Conservation (phyloP, 2,113 vertebrate genomes). For the Microcebus ravelobensis region DNA sequence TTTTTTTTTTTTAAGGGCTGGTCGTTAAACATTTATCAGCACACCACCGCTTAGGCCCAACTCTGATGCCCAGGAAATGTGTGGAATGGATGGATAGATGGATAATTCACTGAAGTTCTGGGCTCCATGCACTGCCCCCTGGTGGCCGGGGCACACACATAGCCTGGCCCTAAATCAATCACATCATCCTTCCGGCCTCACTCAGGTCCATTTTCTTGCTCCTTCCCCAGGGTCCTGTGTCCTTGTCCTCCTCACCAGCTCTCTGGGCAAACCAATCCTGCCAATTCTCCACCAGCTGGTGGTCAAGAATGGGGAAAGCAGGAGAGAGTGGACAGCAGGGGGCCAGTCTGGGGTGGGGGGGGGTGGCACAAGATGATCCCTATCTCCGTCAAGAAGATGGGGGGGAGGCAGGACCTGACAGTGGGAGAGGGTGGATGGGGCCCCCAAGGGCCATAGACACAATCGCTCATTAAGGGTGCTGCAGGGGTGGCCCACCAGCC, state of each 20-base stretch:
- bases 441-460: neutral
- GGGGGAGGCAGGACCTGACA: neutral
- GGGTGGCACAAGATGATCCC: neutral
- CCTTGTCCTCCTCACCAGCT: neutral
- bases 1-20: neutral
- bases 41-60: neutral
- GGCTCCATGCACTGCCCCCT: neutral
- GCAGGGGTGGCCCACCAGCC: neutral
- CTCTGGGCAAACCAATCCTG: neutral
- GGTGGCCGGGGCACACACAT: neutral
- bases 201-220: neutral
- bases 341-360: neutral
- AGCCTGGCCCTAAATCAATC: neutral
- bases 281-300: neutral
- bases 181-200: neutral
- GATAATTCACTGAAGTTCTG: neutral
- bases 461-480: neutral
- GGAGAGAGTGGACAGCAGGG: neutral
- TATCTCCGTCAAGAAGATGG: neutral
- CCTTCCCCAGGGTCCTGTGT: neutral
- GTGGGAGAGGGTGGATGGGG: neutral
- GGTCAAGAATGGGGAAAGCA: neutral
- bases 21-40: neutral
- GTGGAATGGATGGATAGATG: neutral
- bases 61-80: neutral